A percentile compares a stretch with the other conserved stretches of the same genome.
phyloP scores from a whole-genome alignment of 2,113 vertebrate genomes.

The Conger conger region DNA sequence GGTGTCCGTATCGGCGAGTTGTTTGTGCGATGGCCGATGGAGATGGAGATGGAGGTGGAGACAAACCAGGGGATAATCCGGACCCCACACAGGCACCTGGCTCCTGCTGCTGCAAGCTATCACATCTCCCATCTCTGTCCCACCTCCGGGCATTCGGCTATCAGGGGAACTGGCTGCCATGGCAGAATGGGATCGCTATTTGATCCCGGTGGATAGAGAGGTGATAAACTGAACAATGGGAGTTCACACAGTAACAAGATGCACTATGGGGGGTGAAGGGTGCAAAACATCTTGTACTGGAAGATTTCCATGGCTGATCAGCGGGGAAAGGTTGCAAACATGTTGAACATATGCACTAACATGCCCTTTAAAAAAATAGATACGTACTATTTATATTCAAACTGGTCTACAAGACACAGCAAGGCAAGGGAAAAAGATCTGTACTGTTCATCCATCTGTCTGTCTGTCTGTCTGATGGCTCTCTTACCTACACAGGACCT shows the following conservation, averaged over 20 bases:
- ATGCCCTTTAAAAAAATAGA: not conserved
- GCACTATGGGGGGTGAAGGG: not conserved
- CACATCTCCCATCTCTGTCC: constrained; percentile 57
- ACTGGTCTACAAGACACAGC: not conserved
- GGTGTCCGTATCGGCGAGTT: not conserved
- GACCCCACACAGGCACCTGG: constrained; percentile 56
- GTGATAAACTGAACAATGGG: not conserved
- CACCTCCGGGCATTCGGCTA: constrained; percentile 35
- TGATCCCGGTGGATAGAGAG: constrained; percentile 10
- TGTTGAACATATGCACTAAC: not conserved
- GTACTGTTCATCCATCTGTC: not conserved
- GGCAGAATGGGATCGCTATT: not conserved
- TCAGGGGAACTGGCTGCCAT: not conserved
- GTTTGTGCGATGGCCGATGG: constrained; percentile 32
- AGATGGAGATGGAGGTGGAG: constrained; percentile 49
- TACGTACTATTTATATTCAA: not conserved
- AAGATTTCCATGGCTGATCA: not conserved
- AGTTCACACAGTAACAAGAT: not conserved
- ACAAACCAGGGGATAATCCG: constrained; percentile 42
- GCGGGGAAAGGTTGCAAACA: not conserved
- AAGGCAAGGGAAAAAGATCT: not conserved
- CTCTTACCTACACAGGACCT: constrained; percentile 88
- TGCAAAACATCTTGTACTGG: not conserved
- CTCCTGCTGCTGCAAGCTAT: constrained; percentile 45
- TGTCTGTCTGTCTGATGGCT: not conserved